A percentile compares a stretch with the other conserved stretches of the same genome.
phyloP scores from a whole-genome alignment of 1,140 invertebrate species.

The Tetragonula clypearis region DNA sequence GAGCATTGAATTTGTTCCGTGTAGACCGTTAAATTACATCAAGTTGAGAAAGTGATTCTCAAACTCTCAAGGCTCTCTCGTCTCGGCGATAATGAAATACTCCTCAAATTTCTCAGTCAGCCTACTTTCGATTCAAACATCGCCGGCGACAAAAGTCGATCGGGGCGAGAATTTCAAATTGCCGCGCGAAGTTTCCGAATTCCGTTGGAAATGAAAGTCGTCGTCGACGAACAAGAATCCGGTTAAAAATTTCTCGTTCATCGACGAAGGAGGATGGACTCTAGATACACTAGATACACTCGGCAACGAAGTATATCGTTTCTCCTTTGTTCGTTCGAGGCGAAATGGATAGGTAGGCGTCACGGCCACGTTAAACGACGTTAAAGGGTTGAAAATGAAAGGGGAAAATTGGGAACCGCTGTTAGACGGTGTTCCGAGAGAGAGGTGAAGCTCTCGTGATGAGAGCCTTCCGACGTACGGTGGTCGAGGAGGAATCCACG shows the following conservation, averaged over 20 bases:
- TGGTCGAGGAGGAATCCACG: constrained; percentile 43
- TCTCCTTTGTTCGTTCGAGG: too few relatives aligned
- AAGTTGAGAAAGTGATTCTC: constrained; percentile 20
- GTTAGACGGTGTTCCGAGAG: background rate
- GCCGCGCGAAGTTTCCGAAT: background rate
- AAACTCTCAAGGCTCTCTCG: background rate
- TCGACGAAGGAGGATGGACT: too few relatives aligned
- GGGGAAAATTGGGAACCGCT: constrained; percentile 18
- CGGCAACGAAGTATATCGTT: too few relatives aligned
- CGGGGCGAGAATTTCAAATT: background rate
- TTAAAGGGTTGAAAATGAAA: background rate
- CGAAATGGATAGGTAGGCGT: too few relatives aligned
- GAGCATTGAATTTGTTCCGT: constrained; percentile 6
- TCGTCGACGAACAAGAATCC: too few relatives aligned
- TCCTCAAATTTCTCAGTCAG: constrained; percentile 7
- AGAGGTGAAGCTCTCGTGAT: background rate
- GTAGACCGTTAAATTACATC: constrained; percentile 11
- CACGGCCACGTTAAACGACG: too few relatives aligned
- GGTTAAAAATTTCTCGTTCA: too few relatives aligned
- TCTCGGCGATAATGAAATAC: background rate
- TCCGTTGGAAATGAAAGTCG: background rate
- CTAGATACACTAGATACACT: too few relatives aligned
- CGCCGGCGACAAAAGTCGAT: background rate
- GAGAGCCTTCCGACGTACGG: constrained; percentile 27
- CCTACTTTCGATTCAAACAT: constrained; percentile 10